Evolutionary conservation across 2,888 invertebrate species (phyloP), one percentile per base, ranked within the genome.

Genomic region (Meghimatium bilineatum): DNA sequence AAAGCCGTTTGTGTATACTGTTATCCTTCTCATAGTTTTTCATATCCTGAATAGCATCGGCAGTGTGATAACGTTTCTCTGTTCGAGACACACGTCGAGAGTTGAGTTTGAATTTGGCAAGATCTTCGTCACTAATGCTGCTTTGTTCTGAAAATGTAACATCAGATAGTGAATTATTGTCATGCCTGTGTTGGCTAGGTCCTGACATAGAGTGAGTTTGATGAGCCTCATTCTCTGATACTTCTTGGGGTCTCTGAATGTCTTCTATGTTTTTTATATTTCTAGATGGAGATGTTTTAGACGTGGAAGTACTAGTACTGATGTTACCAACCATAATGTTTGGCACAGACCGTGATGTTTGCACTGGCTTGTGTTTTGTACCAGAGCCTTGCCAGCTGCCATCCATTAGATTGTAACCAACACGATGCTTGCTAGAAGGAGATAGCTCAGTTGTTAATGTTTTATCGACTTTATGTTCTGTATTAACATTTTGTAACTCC

Each of bases 11-110:
- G 92, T 95, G 95, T 87, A 95, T 95, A 86, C 94, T 94, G 77
- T 94, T 89, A 87, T 92, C 92, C 85, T 89, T 89, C 60, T 89
- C 89, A 75, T 90, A 89, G 36, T 86, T 74, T 75, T 85, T 85
- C 82, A 95, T 94, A 91, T 95, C 95, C 91, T 96, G 96, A 88
- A 96, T 95, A 85, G 95, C 95, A 87, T 96, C 96, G 12, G 96
- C 95, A 12, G 96, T 96, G 92, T 95, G 95, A 92, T 95, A 96
- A 86, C 96, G 93, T 90, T 94, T 94, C 87, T 93, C 93, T 29
- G 89, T 89, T 74, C 92, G 88, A 10, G 91, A 85, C 44, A 80
- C 66, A 34, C 92, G 88, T 77, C 92, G 87, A 86, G 91, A 90
- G 93, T 92, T 92, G 38, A 91, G 87, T 84, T 92, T 92, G n/a